Percentiles rank a stretch among this genome's conserved stretches.
These are phyloP conservation scores for Urosaurus nigricauda DNA, from an alignment of 2,797 vertebrate genomes.

Conservation along the genomic window DNA sequence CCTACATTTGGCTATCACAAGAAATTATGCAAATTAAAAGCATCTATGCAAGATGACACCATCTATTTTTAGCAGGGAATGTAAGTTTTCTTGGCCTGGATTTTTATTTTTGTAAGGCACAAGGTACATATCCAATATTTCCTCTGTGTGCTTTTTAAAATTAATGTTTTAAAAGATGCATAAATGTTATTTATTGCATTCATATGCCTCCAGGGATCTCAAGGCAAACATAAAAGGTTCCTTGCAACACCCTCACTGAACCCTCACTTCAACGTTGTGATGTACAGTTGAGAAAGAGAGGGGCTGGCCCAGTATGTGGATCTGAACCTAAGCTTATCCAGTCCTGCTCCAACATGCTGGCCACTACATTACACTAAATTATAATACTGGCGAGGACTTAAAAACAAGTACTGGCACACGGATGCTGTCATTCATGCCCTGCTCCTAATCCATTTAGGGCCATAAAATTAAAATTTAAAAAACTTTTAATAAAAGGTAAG, in stretches of 20 bases:
- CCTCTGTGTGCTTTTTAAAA: not conserved
- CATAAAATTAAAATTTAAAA: too few species aligned
- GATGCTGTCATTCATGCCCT: not conserved
- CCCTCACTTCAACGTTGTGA: not conserved
- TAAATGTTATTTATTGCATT: not conserved
- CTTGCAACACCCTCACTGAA: not conserved
- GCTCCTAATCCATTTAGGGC: not conserved
- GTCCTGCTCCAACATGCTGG: too few species aligned
- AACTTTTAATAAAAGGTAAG: not conserved
- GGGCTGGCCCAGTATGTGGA: not conserved
- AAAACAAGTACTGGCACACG: not conserved
- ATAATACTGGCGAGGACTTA: too few species aligned
- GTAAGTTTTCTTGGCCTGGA: not conserved
- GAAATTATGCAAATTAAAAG: constrained; percentile 31
- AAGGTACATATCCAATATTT: not conserved
- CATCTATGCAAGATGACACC: constrained; percentile 13
- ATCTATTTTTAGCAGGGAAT: constrained; percentile 3
- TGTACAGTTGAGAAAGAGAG: not conserved
- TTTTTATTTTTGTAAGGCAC: constrained; percentile 2
- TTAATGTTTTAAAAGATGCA: not conserved
- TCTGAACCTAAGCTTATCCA: not conserved
- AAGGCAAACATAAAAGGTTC: not conserved
- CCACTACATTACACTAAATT: not conserved
- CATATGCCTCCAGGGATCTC: not conserved
- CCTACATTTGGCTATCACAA: constrained; percentile 38